phyloP scores from a whole-genome alignment of 2,888 invertebrate genomes.

The Agrilus cyanescens region DNA sequence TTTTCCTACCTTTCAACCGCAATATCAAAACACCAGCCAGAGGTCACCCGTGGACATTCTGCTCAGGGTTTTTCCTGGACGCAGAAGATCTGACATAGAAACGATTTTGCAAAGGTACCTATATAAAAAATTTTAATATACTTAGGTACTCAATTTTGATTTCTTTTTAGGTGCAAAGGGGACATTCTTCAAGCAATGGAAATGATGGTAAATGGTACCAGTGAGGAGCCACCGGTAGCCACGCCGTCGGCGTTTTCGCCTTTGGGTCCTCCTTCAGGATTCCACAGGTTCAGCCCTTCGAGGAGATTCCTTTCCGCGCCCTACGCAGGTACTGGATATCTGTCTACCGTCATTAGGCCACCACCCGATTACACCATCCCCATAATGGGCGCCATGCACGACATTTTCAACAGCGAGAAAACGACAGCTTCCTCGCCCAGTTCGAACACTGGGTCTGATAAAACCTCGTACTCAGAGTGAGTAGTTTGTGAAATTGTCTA shows the following conservation, averaged over 20 bases:
- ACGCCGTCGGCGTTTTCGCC: slow-evolving; percentile 66
- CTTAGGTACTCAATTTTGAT: neutral
- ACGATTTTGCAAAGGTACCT: slow-evolving; percentile 55
- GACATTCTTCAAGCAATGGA: slow-evolving; percentile 92
- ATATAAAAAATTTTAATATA: neutral
- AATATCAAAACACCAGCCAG: slow-evolving; percentile 35
- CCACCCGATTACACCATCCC: slow-evolving; percentile 31
- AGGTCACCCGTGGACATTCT: slow-evolving; percentile 81
- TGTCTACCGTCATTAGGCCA: slow-evolving; percentile 62
- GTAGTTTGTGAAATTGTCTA: slow-evolving; percentile 6
- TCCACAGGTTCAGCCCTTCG: slow-evolving; percentile 47
- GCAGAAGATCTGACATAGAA: slow-evolving; percentile 78
- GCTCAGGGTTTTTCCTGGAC: slow-evolving; percentile 78
- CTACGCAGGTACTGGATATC: slow-evolving; percentile 70
- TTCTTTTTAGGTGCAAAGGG: slow-evolving; percentile 42
- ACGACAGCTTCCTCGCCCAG: slow-evolving; percentile 37
- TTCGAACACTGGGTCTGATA: slow-evolving; percentile 42
- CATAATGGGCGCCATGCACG: slow-evolving; percentile 32
- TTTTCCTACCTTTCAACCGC: slow-evolving; percentile 28
- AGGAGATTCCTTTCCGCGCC: slow-evolving; percentile 72
- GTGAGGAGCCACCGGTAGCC: slow-evolving; percentile 24
- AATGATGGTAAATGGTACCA: slow-evolving; percentile 59
- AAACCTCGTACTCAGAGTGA: slow-evolving; percentile 44
- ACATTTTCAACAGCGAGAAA: slow-evolving; percentile 33
- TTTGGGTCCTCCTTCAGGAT: slow-evolving; percentile 46